Evolutionary conservation across 2,888 invertebrate species (phyloP).

Genomic region (Leucophenga montana): DNA sequence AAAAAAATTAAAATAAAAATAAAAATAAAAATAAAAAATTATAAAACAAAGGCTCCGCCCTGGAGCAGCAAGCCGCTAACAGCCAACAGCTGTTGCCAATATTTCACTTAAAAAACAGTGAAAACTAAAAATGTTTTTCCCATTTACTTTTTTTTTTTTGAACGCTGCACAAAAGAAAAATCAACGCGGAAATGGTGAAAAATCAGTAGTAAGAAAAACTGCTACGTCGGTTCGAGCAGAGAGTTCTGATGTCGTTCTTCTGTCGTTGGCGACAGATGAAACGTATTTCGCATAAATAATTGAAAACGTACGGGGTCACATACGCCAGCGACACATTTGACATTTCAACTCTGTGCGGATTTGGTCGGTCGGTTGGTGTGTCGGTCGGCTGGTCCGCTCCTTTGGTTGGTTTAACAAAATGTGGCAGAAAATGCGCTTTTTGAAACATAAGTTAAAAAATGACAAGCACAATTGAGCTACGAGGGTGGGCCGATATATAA

Average conservation of each 20-base stretch:
- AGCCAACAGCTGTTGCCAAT: constrained; percentile 22
- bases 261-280: constrained; percentile 13
- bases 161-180: background rate
- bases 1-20: background rate
- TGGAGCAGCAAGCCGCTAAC: background rate
- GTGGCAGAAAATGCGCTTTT: background rate
- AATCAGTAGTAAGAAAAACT: constrained; percentile 9
- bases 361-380: no score
- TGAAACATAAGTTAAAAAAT: no score
- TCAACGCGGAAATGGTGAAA: constrained; percentile 16
- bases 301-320: constrained; percentile 23
- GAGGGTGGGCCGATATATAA: no score
- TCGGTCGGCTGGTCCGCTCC: no score
- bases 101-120: constrained; percentile 22
- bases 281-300: constrained; percentile 28
- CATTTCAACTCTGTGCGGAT: background rate
- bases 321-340: constrained; percentile 17
- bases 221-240: background rate
- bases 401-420: background rate
- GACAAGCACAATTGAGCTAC: no score
- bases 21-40: constrained; percentile 4
- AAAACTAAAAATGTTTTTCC: constrained; percentile 4
- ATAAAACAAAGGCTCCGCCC: background rate
- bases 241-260: background rate
- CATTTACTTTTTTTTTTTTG: background rate